Conservation (phyloP, 2,888 invertebrate genomes). For the Cybosia mesomella region DNA sequence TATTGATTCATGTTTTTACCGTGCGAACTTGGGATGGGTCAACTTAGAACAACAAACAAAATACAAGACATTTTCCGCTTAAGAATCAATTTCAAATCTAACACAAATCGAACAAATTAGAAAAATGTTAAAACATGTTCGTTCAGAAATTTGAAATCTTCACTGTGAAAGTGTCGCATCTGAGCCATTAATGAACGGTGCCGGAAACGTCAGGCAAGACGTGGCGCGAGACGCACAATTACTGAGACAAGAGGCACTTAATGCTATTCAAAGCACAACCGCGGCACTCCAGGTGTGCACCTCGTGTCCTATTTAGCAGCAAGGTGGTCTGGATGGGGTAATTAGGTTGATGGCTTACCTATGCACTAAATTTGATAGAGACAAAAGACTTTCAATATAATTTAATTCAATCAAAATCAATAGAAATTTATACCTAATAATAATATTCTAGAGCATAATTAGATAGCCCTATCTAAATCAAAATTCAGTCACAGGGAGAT, state of each 20-base stretch:
- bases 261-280: slow-evolving; percentile 59
- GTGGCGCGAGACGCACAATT: slow-evolving; percentile 62
- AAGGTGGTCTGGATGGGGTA: slow-evolving; percentile 24
- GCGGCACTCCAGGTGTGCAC: slow-evolving; percentile 48
- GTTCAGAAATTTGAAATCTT: neutral
- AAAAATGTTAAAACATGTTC: neutral
- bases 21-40: neutral
- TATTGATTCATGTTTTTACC: too few relatives aligned
- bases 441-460: too few relatives aligned
- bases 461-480: too few relatives aligned
- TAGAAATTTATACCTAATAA: too few relatives aligned
- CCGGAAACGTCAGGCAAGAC: slow-evolving; percentile 39
- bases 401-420: too few relatives aligned
- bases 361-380: slow-evolving; percentile 9
- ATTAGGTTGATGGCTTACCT: slow-evolving; percentile 35
- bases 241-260: slow-evolving; percentile 73
- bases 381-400: too few relatives aligned
- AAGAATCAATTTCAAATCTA: neutral
- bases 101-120: too few relatives aligned
- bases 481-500: too few relatives aligned
- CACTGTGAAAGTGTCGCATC: slow-evolving; percentile 22
- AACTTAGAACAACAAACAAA: neutral
- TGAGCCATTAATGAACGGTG: slow-evolving; percentile 29
- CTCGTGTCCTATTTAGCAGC: slow-evolving; percentile 26
- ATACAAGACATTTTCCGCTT: neutral